Evolutionary conservation across 2,888 invertebrate genomes (phyloP).

Genomic region (Scaptomyza caliginosa): DNA sequence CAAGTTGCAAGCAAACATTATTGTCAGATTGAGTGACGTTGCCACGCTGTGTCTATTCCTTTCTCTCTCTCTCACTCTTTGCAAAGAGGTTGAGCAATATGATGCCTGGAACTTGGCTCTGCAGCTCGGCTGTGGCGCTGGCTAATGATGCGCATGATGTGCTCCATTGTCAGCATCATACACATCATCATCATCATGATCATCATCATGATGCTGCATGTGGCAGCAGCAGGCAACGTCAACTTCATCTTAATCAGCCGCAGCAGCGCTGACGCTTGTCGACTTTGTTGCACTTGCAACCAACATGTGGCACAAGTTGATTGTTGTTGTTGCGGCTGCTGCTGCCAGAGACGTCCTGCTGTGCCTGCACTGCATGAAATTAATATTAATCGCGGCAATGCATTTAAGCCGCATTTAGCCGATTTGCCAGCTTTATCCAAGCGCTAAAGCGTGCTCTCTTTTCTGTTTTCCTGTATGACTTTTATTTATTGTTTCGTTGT

Average conservation of each 20-base stretch:
- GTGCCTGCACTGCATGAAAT: conserved; percentile 70
- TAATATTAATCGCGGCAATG: conserved; percentile 76
- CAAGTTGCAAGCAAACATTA: conserved; percentile 35
- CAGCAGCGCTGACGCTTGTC: conserved; percentile 34
- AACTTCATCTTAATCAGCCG: conserved; percentile 56
- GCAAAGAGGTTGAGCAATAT: conserved; percentile 11
- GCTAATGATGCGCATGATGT: conserved; percentile 80
- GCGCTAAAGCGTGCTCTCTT: conserved; percentile 23
- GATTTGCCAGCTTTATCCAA: conserved; percentile 61
- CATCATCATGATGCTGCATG: conserved; percentile 40
- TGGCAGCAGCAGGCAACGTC: conserved; percentile 35
- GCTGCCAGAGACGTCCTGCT: conserved; percentile 43
- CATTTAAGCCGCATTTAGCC: conserved; percentile 77
- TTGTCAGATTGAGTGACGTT: conserved; percentile 42
- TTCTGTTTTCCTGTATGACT: conserved; percentile 51
- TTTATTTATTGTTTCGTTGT: conserved; percentile 70
- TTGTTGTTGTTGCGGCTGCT: background rate
- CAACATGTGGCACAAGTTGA: conserved; percentile 47
- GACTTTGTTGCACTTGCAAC: conserved; percentile 57
- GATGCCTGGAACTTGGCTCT: conserved; percentile 32
- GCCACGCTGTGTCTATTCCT: background rate
- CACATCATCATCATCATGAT: conserved; percentile 30
- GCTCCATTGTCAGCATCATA: conserved; percentile 60
- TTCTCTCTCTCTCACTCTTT: background rate
- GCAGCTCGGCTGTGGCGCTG: conserved; percentile 26